phyloP scores from a whole-genome alignment of 2,888 invertebrate species.

The Ypsolopha scabrella region DNA sequence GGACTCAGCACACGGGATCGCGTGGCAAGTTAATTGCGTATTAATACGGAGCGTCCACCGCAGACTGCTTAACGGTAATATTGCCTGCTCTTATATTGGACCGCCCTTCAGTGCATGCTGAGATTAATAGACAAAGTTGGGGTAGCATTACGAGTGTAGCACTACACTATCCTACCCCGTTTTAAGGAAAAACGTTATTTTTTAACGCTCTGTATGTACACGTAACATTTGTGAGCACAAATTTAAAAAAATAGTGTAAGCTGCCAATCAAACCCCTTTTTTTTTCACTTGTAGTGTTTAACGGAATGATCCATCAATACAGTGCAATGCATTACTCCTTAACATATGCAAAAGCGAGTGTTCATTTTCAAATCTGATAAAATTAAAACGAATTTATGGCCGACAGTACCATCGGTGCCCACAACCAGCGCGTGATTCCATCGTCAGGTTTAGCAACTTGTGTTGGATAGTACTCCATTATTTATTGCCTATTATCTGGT shows the following conservation, averaged over 20 bases:
- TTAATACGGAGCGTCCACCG: constrained; percentile 11
- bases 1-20: constrained; percentile 4
- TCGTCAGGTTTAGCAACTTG: background rate
- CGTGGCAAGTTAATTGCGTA: constrained; percentile 15
- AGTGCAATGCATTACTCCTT: too few species aligned
- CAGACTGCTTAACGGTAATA: constrained; percentile 13
- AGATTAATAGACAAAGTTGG: background rate
- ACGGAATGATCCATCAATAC: too few species aligned
- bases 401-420: background rate
- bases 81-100: constrained; percentile 3
- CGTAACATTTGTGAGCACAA: too few species aligned
- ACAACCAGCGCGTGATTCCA: background rate
- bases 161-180: too few species aligned
- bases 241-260: too few species aligned
- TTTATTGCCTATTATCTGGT: constrained; percentile 7
- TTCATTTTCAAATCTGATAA: too few species aligned
- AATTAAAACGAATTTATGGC: background rate
- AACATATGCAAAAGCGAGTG: too few species aligned
- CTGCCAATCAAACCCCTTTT: too few species aligned
- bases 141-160: too few species aligned
- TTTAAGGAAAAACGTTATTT: too few species aligned
- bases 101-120: background rate
- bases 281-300: too few species aligned
- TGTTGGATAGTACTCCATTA: background rate
- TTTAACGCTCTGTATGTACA: too few species aligned